Percentiles rank a stretch among this genome's conserved stretches.
Evolutionary conservation across 2,888 invertebrate species (phyloP).

Genomic region (Steromphala cineraria): DNA sequence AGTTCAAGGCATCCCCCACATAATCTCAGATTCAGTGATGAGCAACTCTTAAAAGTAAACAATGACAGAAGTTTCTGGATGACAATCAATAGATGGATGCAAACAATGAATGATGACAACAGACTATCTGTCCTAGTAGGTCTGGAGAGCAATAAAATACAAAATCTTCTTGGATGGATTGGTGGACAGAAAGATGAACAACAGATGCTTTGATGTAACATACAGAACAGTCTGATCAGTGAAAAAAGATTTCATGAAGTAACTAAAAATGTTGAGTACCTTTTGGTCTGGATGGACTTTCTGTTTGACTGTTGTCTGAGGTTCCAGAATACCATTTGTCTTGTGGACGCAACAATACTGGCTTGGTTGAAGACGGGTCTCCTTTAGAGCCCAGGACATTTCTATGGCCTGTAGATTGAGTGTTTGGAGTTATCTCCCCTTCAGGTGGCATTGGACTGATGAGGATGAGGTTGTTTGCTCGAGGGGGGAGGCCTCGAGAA

Average conservation of each 20-base stretch:
- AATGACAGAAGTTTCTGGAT: too few species aligned
- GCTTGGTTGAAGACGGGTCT: conserved; percentile 17
- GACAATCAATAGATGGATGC: too few species aligned
- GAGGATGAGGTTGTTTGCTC: conserved; percentile 49
- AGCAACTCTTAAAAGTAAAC: too few species aligned
- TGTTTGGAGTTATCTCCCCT: conserved; percentile 11
- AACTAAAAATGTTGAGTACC: conserved; percentile 32
- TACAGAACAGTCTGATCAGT: too few species aligned
- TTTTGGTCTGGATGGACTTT: conserved; percentile 45
- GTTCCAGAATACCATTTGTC: conserved; percentile 59
- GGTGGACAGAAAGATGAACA: too few species aligned
- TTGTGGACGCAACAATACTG: conserved; percentile 58
- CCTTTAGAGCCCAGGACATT: neutral
- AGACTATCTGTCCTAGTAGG: too few species aligned
- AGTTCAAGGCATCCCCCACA: too few species aligned
- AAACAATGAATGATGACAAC: too few species aligned
- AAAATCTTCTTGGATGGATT: too few species aligned
- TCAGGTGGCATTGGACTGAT: conserved; percentile 44
- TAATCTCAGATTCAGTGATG: too few species aligned
- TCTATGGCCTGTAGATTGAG: neutral
- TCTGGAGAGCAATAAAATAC: too few species aligned
- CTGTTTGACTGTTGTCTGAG: conserved; percentile 41
- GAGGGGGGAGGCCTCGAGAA: neutral
- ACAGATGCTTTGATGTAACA: too few species aligned
- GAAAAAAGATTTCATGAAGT: neutral